Conservation (phyloP, 2,888 invertebrate species). For the Lasioglossum lativentre region DNA sequence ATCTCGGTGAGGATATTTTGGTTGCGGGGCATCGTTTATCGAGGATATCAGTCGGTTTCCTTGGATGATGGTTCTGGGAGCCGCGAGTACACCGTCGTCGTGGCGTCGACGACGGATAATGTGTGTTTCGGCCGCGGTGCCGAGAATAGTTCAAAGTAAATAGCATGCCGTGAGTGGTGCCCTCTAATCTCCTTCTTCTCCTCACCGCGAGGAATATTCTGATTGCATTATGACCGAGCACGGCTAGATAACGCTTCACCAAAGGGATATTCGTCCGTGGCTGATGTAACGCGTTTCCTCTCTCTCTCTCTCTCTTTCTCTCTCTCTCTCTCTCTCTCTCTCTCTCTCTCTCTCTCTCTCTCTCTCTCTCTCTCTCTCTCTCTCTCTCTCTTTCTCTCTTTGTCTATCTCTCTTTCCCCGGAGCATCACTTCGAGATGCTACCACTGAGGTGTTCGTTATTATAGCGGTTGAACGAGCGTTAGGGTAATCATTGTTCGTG, state of each 20-base stretch:
- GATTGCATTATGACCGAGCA: slow-evolving; percentile 70
- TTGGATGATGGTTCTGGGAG: slow-evolving; percentile 41
- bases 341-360: too few relatives aligned
- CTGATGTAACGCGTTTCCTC: slow-evolving; percentile 67
- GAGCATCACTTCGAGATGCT: background rate
- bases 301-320: too few relatives aligned
- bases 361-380: background rate
- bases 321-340: background rate
- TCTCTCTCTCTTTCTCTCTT: too few relatives aligned
- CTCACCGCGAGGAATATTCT: slow-evolving; percentile 65
- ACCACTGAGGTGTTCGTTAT: slow-evolving; percentile 10
- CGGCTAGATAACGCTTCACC: slow-evolving; percentile 64
- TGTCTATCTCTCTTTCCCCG: too few relatives aligned
- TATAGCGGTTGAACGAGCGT: background rate
- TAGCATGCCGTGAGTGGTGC: slow-evolving; percentile 72
- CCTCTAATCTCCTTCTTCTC: slow-evolving; percentile 72
- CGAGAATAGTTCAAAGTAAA: slow-evolving; percentile 77
- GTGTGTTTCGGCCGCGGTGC: slow-evolving; percentile 70
- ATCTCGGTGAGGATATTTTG: slow-evolving; percentile 36
- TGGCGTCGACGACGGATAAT: slow-evolving; percentile 64
- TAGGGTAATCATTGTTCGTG: slow-evolving; percentile 17
- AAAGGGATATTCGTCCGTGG: slow-evolving; percentile 64
- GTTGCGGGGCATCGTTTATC: slow-evolving; percentile 54
- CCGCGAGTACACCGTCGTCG: slow-evolving; percentile 46
- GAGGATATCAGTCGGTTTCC: slow-evolving; percentile 62